These are phyloP conservation scores for Sebastes melanostomus DNA, from an alignment of 2,797 vertebrate genomes.

Conservation along the genomic window DNA sequence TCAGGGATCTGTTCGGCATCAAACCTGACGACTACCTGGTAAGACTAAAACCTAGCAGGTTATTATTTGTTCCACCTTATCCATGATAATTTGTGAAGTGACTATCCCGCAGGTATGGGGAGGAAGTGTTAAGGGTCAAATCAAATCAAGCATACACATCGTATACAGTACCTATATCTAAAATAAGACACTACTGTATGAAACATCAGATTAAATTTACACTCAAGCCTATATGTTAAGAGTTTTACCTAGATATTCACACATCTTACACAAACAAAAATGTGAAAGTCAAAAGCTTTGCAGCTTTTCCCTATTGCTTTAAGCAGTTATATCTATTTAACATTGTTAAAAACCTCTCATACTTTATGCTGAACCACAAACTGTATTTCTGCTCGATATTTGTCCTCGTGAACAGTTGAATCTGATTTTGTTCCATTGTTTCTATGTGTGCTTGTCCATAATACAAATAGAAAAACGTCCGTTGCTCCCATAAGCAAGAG, in stretches of 20 bases:
- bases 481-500: not conserved
- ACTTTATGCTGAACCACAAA: not conserved
- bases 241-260: not conserved
- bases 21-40: conserved; percentile 99
- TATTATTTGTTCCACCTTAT: not conserved
- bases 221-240: not conserved
- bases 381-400: not conserved
- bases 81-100: not conserved
- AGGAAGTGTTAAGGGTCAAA: not conserved
- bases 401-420: not conserved
- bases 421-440: not conserved
- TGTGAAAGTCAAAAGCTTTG: no score
- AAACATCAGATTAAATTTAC: not conserved
- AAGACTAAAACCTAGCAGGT: conserved; percentile 63
- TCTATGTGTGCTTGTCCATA: not conserved
- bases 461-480: not conserved
- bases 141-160: not conserved
- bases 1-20: conserved; percentile 98
- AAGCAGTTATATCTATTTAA: not conserved
- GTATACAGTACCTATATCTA: no score
- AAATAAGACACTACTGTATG: not conserved
- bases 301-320: not conserved
- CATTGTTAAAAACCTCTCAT: not conserved
- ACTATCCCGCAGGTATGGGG: not conserved
- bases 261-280: not conserved